Evolutionary conservation across 2,797 vertebrate genomes (phyloP), one percentile per base, ranked within the genome.

Genomic region (Tympanoctomys barrerae): DNA sequence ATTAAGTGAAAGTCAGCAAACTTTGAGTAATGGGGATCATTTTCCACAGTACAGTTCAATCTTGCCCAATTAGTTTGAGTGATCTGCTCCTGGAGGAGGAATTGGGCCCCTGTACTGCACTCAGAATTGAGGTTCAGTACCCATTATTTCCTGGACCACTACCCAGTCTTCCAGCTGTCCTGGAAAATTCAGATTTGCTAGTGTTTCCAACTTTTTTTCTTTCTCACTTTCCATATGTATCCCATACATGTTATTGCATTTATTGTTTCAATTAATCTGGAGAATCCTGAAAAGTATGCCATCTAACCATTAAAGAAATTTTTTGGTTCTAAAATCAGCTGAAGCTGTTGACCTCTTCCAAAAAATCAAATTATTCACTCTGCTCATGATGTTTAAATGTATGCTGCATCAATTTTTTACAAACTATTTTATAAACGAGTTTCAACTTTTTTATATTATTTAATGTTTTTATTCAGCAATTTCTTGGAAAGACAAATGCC

Each of bases 361-460:
- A 71, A 12, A 2, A 71, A 79, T 52, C 12, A 71, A 64, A 39
- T 39, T 46, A 79, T 54, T 83, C 82, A 6, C 42, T 87, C 52
- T 87, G 2, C 46, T 52, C 36, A 52, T 46, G 28, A 18, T 26
- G 59, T 8, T 75, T 68, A 73, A 87, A 19, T 1, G 26, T 33
- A 68, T 11, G 0, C 2, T 31, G 3, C 10, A 87, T 21, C 86
- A 18, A 1, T 75, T 33, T 81, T 96, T 46, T 8, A 66, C 70
- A 14, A 85, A n/a, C 31, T 49, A 59, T 77, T 82, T 88, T 77
- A 70, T 66, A 91, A 87, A 81, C 78, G 2, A 5, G 0, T 10
- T 49, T 80, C n/a, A 71, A 46, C 19, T 77, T 92, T 79, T 28
- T 19, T 73, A 84, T 85, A 12, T 80, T 89, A 26, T 80, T 87